Conservation (phyloP, 2,888 invertebrate genomes). For the Muscina levida region DNA sequence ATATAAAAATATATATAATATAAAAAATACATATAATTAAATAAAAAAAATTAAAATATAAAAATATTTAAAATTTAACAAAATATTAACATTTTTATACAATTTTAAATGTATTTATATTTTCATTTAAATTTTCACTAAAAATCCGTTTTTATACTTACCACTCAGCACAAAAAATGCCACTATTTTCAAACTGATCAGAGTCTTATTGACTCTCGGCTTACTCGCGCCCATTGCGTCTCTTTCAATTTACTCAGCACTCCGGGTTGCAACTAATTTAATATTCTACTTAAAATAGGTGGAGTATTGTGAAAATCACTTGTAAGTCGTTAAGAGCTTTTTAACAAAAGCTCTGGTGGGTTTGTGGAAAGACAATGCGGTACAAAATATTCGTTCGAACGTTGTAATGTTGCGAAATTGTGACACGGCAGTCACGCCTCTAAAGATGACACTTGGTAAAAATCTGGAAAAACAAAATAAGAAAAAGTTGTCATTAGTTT, state of each 20-base stretch:
- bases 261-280: conserved; percentile 49
- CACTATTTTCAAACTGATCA: conserved; percentile 89
- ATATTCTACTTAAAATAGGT: conserved; percentile 56
- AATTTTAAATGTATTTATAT: too few relatives aligned
- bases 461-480: conserved; percentile 45
- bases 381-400: conserved; percentile 33
- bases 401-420: conserved; percentile 38
- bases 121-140: not conserved
- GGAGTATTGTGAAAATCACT: conserved; percentile 44
- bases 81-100: too few relatives aligned
- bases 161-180: conserved; percentile 91
- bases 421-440: too few relatives aligned
- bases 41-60: too few relatives aligned
- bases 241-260: conserved; percentile 16
- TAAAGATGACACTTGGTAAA: not conserved
- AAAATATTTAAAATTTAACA: too few relatives aligned
- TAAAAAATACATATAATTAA: too few relatives aligned
- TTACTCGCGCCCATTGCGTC: conserved; percentile 76
- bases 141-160: conserved; percentile 74
- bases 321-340: conserved; percentile 43
- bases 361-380: conserved; percentile 20
- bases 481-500: not conserved
- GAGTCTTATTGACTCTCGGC: conserved; percentile 84
- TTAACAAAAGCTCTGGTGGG: conserved; percentile 46
- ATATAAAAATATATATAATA: too few relatives aligned